Evolutionary conservation across 2,113 vertebrate species (phyloP).

Genomic region (Melanotaenia duboulayi): DNA sequence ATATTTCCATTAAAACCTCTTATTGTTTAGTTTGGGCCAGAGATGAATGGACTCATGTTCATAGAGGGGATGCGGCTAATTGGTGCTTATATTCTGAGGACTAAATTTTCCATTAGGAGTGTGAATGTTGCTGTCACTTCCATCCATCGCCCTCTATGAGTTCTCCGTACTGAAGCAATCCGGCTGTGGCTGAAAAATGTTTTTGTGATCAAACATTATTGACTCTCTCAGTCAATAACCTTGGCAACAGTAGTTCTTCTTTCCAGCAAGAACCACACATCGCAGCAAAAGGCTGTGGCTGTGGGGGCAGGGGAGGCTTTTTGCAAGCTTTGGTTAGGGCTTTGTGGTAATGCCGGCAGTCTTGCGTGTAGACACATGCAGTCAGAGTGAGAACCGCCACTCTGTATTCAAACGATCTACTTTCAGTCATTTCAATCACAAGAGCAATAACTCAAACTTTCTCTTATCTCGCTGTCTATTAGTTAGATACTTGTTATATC

Average conservation of each 20-base stretch:
- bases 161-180: conserved; percentile 53
- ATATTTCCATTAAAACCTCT: conserved; percentile 59
- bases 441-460: conserved; percentile 49
- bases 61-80: conserved; percentile 60
- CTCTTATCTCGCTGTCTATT: conserved; percentile 36
- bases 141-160: conserved; percentile 57
- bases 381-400: conserved; percentile 47
- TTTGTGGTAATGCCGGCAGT: conserved; percentile 40
- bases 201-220: conserved; percentile 84
- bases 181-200: conserved; percentile 70
- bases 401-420: conserved; percentile 54
- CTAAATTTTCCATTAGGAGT: conserved; percentile 58
- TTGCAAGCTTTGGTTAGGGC: conserved; percentile 37
- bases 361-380: conserved; percentile 13
- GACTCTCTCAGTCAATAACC: conserved; percentile 79
- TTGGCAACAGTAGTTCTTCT: conserved; percentile 79
- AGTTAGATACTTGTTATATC: conserved; percentile 18
- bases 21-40: conserved; percentile 20
- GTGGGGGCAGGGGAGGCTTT: conserved; percentile 29
- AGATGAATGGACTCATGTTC: conserved; percentile 52
- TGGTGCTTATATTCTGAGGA: conserved; percentile 58
- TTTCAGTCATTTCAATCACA: conserved; percentile 56
- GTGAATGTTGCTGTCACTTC: conserved; percentile 52
- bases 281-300: conserved; percentile 19
- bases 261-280: conserved; percentile 45